Conservation (phyloP, 2,113 vertebrate species). For the Lasiurus cinereus region DNA sequence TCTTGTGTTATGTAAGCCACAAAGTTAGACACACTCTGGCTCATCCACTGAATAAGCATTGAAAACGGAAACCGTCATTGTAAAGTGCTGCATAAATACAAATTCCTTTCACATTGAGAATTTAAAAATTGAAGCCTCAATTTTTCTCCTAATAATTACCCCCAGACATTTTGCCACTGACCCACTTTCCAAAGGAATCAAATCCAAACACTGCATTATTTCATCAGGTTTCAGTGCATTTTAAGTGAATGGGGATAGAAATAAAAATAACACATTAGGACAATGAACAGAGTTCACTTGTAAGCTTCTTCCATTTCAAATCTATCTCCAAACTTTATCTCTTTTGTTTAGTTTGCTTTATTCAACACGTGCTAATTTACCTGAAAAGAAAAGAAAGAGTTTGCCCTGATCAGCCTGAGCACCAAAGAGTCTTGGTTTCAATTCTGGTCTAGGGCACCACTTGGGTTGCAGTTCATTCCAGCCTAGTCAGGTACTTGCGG, state of each 20-base stretch:
- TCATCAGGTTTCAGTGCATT: constrained; percentile 63
- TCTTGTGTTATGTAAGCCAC: constrained; percentile 67
- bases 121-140: constrained; percentile 57
- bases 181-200: constrained; percentile 67
- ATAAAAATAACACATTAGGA: constrained; percentile 30
- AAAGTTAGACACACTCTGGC: constrained; percentile 27
- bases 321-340: not conserved
- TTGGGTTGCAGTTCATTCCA: too few relatives aligned
- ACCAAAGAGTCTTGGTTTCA: too few relatives aligned
- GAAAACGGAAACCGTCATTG: constrained; percentile 59
- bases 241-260: constrained; percentile 47
- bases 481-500: too few relatives aligned
- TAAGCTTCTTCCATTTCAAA: constrained; percentile 32
- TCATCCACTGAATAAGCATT: constrained; percentile 24
- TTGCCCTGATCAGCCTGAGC: not conserved
- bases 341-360: constrained; percentile 29
- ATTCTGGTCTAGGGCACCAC: too few relatives aligned
- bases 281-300: constrained; percentile 21
- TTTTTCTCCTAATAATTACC: constrained; percentile 37
- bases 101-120: constrained; percentile 53
- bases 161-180: constrained; percentile 60
- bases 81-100: not conserved
- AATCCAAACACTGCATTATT: constrained; percentile 54
- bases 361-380: constrained; percentile 17
- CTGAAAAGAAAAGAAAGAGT: not conserved